phyloP scores from a whole-genome alignment of 1,140 invertebrate genomes.

The Sarcophaga bullata region DNA sequence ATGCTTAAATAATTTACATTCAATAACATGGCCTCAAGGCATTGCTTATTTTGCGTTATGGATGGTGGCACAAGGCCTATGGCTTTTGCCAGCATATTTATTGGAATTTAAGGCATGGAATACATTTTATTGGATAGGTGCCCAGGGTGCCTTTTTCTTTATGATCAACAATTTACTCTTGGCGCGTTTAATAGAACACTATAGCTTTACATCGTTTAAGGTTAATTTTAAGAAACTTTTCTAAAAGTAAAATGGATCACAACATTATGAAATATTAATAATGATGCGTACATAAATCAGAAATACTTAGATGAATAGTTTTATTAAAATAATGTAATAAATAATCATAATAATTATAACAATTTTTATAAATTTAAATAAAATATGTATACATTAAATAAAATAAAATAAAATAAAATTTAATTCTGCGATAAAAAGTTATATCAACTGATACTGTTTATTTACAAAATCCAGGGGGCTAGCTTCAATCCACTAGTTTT shows the following conservation, averaged over 20 bases:
- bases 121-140: constrained; percentile 83
- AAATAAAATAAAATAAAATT: no score
- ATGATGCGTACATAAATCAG: neutral
- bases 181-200: constrained; percentile 73
- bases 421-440: no score
- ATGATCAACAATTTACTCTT: constrained; percentile 80
- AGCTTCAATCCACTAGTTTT: no score
- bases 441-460: no score
- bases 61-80: constrained; percentile 82
- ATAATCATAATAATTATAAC: constrained; percentile 12
- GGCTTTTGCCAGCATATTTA: constrained; percentile 91
- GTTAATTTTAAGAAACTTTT: constrained; percentile 53
- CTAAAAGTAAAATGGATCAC: constrained; percentile 13
- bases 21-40: constrained; percentile 68
- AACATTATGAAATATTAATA: neutral
- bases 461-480: no score
- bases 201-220: constrained; percentile 61
- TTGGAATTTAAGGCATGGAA: constrained; percentile 90
- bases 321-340: constrained; percentile 8
- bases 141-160: constrained; percentile 83
- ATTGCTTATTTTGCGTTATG: constrained; percentile 72
- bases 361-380: constrained; percentile 39
- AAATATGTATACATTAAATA: neutral
- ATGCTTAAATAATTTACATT: constrained; percentile 74
- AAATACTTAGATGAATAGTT: constrained; percentile 29